A percentile compares a stretch with the other conserved stretches of the same genome.
Conservation (phyloP, 2,888 invertebrate genomes). For the Leptinotarsa rubiginosa region DNA sequence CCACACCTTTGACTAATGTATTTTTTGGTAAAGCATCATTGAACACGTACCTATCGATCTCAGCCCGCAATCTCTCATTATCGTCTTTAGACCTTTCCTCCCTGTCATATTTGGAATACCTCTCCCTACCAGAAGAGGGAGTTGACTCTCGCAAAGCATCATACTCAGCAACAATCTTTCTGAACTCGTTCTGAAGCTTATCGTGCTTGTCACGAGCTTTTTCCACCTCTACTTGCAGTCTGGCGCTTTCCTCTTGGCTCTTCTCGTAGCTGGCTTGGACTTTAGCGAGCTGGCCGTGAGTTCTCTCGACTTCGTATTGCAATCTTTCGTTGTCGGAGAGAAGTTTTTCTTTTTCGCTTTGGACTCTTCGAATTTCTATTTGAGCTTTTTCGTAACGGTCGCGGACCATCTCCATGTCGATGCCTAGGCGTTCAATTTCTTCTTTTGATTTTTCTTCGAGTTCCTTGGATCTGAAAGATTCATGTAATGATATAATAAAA, state of each 20-base stretch:
- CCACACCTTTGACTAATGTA: too few relatives aligned
- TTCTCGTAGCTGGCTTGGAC: constrained; percentile 76
- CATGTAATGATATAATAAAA: too few relatives aligned
- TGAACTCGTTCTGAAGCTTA: constrained; percentile 82
- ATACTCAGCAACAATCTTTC: constrained; percentile 83
- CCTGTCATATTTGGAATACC: constrained; percentile 82
- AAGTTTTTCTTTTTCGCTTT: constrained; percentile 87
- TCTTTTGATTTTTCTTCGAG: constrained; percentile 92
- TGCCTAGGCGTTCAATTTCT: constrained; percentile 79
- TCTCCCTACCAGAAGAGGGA: constrained; percentile 73
- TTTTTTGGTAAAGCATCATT: neutral
- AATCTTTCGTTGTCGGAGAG: constrained; percentile 86
- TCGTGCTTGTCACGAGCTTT: constrained; percentile 93
- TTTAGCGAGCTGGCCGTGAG: constrained; percentile 88
- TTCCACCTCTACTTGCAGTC: constrained; percentile 88
- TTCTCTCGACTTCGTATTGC: constrained; percentile 87
- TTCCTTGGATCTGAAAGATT: constrained; percentile 78
- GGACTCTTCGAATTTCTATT: constrained; percentile 83
- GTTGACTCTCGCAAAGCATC: constrained; percentile 86
- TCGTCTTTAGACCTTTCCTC: constrained; percentile 79
- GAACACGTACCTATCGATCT: constrained; percentile 71
- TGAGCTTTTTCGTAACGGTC: constrained; percentile 91
- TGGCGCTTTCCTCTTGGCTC: constrained; percentile 80
- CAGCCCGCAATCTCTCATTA: constrained; percentile 80
- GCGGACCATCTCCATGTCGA: constrained; percentile 88